Percentiles rank a stretch among this genome's conserved stretches.
Evolutionary conservation across 2,888 invertebrate genomes (phyloP).

Genomic region (Agrypnus murinus): DNA sequence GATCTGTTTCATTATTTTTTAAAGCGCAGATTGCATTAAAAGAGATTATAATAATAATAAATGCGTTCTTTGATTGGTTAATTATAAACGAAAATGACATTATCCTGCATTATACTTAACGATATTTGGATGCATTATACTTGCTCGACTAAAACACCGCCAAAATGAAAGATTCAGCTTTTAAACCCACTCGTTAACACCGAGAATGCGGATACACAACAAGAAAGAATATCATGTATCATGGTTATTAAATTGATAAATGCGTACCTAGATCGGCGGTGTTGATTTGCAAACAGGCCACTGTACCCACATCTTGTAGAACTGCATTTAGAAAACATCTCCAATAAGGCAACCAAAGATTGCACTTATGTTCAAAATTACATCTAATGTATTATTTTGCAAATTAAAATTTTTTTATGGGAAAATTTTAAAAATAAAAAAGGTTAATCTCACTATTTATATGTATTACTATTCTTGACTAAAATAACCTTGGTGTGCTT

Average conservation of each 20-base stretch:
- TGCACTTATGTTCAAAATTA: not conserved
- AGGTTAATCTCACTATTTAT: too few species aligned
- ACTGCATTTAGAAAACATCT: conserved; percentile 3
- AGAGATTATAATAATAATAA: too few species aligned
- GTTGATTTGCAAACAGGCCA: conserved; percentile 30
- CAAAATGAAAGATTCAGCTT: conserved; percentile 14
- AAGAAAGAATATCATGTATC: conserved; percentile 30
- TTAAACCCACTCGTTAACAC: conserved; percentile 26
- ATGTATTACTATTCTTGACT: too few species aligned
- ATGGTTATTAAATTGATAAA: conserved; percentile 34
- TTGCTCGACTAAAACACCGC: not conserved
- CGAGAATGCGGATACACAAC: conserved; percentile 28
- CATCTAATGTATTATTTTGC: not conserved
- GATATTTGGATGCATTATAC: not conserved
- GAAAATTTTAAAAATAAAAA: too few species aligned
- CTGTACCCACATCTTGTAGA: conserved; percentile 28
- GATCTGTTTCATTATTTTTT: too few species aligned
- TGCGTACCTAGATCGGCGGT: conserved; percentile 27
- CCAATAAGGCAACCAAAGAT: too few species aligned
- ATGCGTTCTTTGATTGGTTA: too few species aligned
- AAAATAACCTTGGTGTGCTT: too few species aligned
- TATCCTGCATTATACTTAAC: not conserved
- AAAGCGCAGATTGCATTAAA: too few species aligned
- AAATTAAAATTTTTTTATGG: not conserved
- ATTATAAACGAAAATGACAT: not conserved